phyloP scores from a whole-genome alignment of 2,113 vertebrate species.

The Turnix velox region DNA sequence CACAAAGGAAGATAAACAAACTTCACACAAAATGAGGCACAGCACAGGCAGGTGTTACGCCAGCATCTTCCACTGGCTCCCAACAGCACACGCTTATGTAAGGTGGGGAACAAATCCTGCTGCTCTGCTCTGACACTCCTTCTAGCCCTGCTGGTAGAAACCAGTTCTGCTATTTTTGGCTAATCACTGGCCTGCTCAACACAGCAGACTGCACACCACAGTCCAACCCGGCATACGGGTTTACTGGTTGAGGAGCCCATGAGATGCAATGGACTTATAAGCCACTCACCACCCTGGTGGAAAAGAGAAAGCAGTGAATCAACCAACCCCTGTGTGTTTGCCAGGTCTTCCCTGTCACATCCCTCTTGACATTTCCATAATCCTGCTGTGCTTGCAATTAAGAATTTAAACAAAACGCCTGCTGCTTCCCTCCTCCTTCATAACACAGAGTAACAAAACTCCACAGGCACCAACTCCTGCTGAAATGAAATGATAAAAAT shows the following conservation, averaged over 20 bases:
- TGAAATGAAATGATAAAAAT: not conserved
- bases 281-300: not conserved
- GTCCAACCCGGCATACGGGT: not conserved
- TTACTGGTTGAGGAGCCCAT: not conserved
- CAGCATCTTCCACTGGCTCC: not conserved
- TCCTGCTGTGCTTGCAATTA: conserved; percentile 55
- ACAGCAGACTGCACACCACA: not conserved
- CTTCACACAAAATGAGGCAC: not conserved
- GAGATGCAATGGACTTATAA: not conserved
- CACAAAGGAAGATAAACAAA: not conserved
- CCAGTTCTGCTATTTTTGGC: not conserved
- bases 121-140: not conserved
- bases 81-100: fast-evolving
- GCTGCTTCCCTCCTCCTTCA: conserved; percentile 43
- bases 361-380: conserved; percentile 61
- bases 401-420: conserved; percentile 57
- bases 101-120: not conserved
- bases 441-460: not conserved
- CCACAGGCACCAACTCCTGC: conserved; percentile 12
- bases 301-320: not conserved
- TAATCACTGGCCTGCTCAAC: not conserved
- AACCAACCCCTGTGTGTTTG: not conserved
- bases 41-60: not conserved
- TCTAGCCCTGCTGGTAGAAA: not conserved
- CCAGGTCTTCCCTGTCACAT: conserved; percentile 44